Base-by-base conservation (phyloP, 2,797 vertebrate species). In the Adrianichthys oophorus region DNA sequence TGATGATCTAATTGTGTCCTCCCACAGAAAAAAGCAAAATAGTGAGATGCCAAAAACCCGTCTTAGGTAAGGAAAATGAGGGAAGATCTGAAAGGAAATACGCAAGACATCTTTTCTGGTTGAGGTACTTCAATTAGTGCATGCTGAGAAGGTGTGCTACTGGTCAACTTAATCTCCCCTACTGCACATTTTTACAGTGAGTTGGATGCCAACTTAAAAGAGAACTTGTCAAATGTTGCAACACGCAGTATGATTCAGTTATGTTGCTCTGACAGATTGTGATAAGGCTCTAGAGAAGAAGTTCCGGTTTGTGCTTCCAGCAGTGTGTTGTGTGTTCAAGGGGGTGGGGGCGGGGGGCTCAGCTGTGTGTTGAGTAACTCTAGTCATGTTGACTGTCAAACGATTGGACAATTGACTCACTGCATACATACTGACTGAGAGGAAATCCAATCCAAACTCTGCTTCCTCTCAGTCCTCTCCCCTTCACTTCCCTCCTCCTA, bases 391-490 rank as follows among this genome's bases (percentile, higher is more conserved):
- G 58, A 61, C 73, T 77, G 71, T 83, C 48, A 66, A 55, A 63
- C 68, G 73, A 59, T 74, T 72, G 82, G 56, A 54, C 79, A 78
- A 70, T 76, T 80, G 81, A 84, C 78, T 81, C 69, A 65, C 61
- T 48, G 59, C 44, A 69, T 42, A 56, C 59, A 61, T 56, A 47
- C 52, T 21, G 29, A 61, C 52, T 80, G 47, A 57, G 68, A 85
- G 79, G 83, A 86, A 85, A 86, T 85, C 67, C 63, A 89, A 80
- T 85, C 83, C 19, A 21, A 21, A 21, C 74, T 78, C 65, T 50
- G 37, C 81, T 89, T 90, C 87, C 87, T 90, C 74, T 66, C 21
- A 17, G 55, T 63, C 78, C 73, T 64, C 71, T 73, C 67, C 62
- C 63, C 54, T 40, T 58, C 76, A 64, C 72, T 72, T 62, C 76